Base-by-base conservation (phyloP, 1,140 invertebrate species). In the Telenomus remus region DNA sequence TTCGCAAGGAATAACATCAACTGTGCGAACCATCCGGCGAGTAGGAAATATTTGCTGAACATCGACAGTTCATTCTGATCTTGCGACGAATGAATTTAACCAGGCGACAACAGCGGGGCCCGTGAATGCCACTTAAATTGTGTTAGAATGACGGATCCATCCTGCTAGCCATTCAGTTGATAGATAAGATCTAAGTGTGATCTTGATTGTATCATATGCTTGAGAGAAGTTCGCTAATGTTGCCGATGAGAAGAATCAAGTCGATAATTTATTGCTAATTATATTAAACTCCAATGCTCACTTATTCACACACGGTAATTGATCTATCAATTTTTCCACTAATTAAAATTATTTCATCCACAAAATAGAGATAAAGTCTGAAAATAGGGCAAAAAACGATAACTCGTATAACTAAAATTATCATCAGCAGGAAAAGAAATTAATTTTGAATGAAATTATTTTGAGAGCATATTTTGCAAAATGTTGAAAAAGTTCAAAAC, bases 81-180 rank as follows among this genome's bases (percentile, higher is more conserved):
- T 79, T 78, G 72, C 66, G 71, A 70, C 33, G 82, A 81, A 85
- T 85, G 82, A 85, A 86, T 84, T 86, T 82, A 81, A 82, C 75
- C 73, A 84, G 76, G 70, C 66, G 80, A 80, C 66, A 76, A 65
- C 34, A 34, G 60, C 78, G 72, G 59, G 64, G 59, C 16, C 43
- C 53, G 43, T 48, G 60, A 79, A 60, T 72, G 37, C 68, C 69
- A 72, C 74, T 70, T 74, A 69, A 72, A 60, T 70, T 83, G 83
- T 83, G 84, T 81, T 83, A 85, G 84, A 86, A 86, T 86, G 86
- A 86, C 83, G 79, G 80, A 86, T 87, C 82, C 84, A 69, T 81
- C 59, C 57, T 61, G 42, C 76, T 77, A 78, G 65, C 79, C 79
- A 82, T 85, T 84, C 85, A 84, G 82, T 78, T 79, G 66, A 80